Conservation (phyloP, 2,888 invertebrate species). For the Leistus spinibarbis region DNA sequence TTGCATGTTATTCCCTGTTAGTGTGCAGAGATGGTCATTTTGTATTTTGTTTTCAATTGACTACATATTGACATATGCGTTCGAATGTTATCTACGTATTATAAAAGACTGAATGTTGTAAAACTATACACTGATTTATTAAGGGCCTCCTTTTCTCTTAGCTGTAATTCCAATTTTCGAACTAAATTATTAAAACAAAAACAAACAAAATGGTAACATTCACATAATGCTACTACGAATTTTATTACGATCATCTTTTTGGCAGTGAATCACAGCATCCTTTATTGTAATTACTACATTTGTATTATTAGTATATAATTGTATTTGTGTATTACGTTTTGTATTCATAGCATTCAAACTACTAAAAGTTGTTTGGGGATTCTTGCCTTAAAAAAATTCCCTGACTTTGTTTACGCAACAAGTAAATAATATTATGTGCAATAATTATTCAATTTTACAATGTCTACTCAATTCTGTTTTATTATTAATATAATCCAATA, state of each 20-base stretch:
- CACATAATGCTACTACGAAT: too few relatives aligned
- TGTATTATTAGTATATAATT: too few relatives aligned
- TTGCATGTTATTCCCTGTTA: too few relatives aligned
- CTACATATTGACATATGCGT: not conserved
- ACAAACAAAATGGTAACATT: not conserved
- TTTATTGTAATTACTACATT: too few relatives aligned
- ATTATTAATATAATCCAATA: not conserved
- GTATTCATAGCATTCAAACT: not conserved
- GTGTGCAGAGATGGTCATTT: not conserved
- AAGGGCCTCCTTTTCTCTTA: slow-evolving; percentile 20
- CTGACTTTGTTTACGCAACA: not conserved
- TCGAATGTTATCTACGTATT: not conserved
- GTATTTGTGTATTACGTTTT: too few relatives aligned
- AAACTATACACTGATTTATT: slow-evolving; percentile 5
- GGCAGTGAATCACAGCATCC: not conserved
- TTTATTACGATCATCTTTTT: too few relatives aligned
- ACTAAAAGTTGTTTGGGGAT: not conserved
- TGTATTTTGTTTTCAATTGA: not conserved
- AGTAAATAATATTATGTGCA: not conserved
- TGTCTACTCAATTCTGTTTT: not conserved
- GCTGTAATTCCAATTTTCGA: slow-evolving; percentile 9
- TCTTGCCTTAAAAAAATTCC: slow-evolving; percentile 15
- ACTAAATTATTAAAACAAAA: not conserved
- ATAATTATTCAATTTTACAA: too few relatives aligned
- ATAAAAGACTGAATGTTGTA: slow-evolving; percentile 21